These are phyloP conservation scores for Agrotis clavis DNA, from an alignment of 2,888 invertebrate species.

Conservation along the genomic window DNA sequence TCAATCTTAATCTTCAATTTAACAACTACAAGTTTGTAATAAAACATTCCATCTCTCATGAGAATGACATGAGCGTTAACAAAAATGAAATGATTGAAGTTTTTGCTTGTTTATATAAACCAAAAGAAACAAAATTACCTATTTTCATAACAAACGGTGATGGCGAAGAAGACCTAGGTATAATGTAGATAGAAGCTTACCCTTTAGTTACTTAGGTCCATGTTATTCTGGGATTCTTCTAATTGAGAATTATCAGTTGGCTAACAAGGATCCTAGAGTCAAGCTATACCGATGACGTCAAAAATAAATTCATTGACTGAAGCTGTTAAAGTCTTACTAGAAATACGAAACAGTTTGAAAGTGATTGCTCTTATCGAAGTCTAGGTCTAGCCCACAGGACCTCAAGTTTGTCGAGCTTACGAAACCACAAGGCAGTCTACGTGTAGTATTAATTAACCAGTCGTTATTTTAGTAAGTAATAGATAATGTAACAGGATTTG, in stretches of 20 bases:
- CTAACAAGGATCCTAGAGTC: background rate
- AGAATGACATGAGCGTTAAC: constrained; percentile 15
- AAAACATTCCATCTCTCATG: constrained; percentile 30
- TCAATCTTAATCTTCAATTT: constrained; percentile 57
- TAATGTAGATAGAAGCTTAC: background rate
- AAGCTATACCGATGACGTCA: background rate
- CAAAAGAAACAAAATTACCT: background rate
- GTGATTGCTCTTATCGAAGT: no score
- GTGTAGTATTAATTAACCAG: background rate
- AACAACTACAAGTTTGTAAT: constrained; percentile 20
- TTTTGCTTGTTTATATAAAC: background rate
- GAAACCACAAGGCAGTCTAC: background rate
- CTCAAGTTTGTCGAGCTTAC: background rate
- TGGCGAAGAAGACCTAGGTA: background rate
- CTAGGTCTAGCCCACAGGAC: no score
- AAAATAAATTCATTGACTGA: background rate
- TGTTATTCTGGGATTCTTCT: background rate
- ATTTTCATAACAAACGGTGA: background rate
- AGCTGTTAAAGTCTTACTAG: background rate
- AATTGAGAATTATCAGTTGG: background rate
- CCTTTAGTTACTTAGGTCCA: background rate
- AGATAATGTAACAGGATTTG: background rate
- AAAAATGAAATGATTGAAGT: background rate
- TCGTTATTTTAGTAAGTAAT: background rate
- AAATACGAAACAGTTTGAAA: background rate